Percentiles rank a stretch among this genome's conserved stretches.
phyloP scores from a whole-genome alignment of 2,113 vertebrate genomes.

The Toxotes jaculatrix region DNA sequence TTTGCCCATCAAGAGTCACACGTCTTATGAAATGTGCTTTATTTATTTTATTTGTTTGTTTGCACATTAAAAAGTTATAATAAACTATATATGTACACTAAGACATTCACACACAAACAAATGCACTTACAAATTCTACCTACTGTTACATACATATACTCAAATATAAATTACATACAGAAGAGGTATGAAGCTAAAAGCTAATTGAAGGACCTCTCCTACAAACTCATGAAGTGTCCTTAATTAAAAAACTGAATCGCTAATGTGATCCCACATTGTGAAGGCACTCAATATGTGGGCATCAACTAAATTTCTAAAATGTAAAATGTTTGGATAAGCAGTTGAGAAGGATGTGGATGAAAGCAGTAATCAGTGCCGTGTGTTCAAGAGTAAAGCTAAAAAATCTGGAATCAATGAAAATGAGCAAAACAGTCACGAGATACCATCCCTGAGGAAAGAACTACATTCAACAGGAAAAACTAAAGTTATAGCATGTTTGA shows the following conservation, averaged over 20 bases:
- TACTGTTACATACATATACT: not conserved
- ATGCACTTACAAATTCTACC: not conserved
- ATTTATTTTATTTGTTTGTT: not conserved
- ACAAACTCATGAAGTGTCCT: not conserved
- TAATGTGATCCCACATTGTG: not conserved
- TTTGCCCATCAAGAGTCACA: not conserved
- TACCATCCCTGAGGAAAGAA: constrained; percentile 41
- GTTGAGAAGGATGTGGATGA: constrained; percentile 39
- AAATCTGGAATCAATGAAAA: constrained; percentile 73
- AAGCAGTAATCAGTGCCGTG: constrained; percentile 34
- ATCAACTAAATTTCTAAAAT: constrained; percentile 17
- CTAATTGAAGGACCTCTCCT: not conserved
- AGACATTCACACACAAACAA: not conserved
- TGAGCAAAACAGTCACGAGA: constrained; percentile 45
- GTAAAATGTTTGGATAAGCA: constrained; percentile 41
- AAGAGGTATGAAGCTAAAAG: not conserved
- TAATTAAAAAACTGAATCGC: not conserved
- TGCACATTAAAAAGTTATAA: not conserved
- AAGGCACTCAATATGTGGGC: constrained; percentile 16
- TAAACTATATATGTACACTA: no score
- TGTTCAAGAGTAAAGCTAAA: constrained; percentile 46
- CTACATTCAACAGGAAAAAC: constrained; percentile 47
- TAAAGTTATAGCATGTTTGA: constrained; percentile 41
- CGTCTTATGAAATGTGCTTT: not conserved
- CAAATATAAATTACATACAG: not conserved